Conservation (phyloP, 2,113 vertebrate genomes). For the Corapipo altera region DNA sequence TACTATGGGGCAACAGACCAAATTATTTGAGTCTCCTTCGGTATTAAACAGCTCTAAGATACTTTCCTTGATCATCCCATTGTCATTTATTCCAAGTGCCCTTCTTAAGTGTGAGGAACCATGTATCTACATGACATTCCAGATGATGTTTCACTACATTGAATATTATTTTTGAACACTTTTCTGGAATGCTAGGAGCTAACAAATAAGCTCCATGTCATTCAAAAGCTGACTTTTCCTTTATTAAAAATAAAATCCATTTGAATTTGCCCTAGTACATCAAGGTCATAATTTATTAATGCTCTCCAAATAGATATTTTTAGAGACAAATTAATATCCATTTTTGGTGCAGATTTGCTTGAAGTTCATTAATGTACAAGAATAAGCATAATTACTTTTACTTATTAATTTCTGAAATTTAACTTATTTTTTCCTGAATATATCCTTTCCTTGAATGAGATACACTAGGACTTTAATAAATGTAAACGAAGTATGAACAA, state of each 20-base stretch:
- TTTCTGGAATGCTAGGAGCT: not conserved
- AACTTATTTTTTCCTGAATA: conserved; percentile 38
- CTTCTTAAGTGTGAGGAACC: not conserved
- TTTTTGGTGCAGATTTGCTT: not conserved
- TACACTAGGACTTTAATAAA: conserved; percentile 24
- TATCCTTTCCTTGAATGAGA: not conserved
- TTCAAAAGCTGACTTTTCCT: not conserved
- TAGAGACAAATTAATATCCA: conserved; percentile 1
- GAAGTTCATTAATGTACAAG: conserved; percentile 38
- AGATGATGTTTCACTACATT: not conserved
- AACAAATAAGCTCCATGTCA: not conserved
- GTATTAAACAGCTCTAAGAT: not conserved
- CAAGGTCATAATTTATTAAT: not conserved
- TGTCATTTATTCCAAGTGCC: not conserved
- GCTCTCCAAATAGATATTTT: not conserved
- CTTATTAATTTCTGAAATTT: conserved; percentile 49
- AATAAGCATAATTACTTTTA: conserved; percentile 46
- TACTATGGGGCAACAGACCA: not conserved
- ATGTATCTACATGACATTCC: not conserved
- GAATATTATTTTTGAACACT: not conserved
- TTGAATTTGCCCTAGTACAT: not conserved
- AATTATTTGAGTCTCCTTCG: not conserved
- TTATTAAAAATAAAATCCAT: not conserved
- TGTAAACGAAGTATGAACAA: conserved; percentile 51
- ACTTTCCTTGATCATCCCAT: not conserved